A percentile compares a stretch with the other conserved stretches of the same genome.
phyloP scores from a whole-genome alignment of 2,797 vertebrate species.

The Eleutherodactylus coqui region DNA sequence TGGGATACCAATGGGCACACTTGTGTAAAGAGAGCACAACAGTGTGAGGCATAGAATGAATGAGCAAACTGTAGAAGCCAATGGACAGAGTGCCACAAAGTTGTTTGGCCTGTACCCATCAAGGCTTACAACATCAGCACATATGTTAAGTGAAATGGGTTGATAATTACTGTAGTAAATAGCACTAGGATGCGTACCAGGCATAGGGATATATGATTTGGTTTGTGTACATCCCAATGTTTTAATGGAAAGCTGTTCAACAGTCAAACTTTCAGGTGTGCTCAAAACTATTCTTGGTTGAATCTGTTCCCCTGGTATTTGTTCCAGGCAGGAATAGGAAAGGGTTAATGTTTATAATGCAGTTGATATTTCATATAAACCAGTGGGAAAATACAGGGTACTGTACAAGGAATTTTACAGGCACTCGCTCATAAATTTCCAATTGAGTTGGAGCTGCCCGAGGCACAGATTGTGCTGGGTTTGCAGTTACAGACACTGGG shows the following conservation, averaged over 20 bases:
- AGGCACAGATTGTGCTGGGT: conserved; percentile 33
- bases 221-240: neutral
- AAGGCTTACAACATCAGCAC: too few relatives aligned
- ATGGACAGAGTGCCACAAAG: too few relatives aligned
- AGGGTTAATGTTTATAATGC: conserved; percentile 20
- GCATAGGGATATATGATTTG: too few relatives aligned
- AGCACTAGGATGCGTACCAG: too few relatives aligned
- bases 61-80: too few relatives aligned
- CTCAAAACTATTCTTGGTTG: neutral
- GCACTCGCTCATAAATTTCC: conserved; percentile 40
- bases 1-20: too few relatives aligned
- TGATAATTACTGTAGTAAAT: neutral
- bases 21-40: too few relatives aligned
- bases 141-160: too few relatives aligned
- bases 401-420: conserved; percentile 38
- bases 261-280: neutral
- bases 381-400: conserved; percentile 17
- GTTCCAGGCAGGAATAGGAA: neutral
- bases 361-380: conserved; percentile 12
- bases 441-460: conserved; percentile 38
- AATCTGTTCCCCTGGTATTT: neutral
- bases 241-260: neutral
- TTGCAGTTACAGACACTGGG: conserved; percentile 41
- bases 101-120: too few relatives aligned
- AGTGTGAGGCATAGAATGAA: too few relatives aligned